These are phyloP conservation scores for Cephalopterus ornatus DNA, from an alignment of 2,113 vertebrate genomes.

Conservation along the genomic window DNA sequence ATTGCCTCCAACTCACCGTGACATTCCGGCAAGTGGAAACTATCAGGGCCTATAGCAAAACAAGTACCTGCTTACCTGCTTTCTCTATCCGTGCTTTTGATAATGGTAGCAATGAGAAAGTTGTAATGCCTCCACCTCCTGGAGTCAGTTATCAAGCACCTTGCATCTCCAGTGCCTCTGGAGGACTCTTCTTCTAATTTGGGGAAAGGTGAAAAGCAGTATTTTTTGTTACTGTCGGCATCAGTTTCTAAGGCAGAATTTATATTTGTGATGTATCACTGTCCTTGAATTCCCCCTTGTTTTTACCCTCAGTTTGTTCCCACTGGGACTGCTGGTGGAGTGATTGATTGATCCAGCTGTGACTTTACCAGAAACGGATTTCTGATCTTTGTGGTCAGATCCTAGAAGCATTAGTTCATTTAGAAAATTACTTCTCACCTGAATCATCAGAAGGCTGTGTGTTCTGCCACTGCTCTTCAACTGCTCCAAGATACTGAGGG, in stretches of 20 bases:
- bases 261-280: background rate
- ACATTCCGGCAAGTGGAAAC: background rate
- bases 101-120: background rate
- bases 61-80: background rate
- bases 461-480: background rate
- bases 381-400: background rate
- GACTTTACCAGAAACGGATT: background rate
- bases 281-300: accelerated
- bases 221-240: background rate
- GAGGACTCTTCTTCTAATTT: background rate
- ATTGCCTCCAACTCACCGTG: background rate
- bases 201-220: background rate
- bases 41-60: background rate
- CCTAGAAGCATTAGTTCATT: background rate
- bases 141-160: accelerated
- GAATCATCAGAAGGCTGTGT: background rate
- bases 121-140: background rate
- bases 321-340: background rate
- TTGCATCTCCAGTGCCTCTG: background rate
- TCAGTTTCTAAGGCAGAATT: background rate
- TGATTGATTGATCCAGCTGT: background rate
- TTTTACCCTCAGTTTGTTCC: background rate
- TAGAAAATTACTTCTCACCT: background rate
- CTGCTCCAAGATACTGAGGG: background rate
- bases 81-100: background rate